These are phyloP conservation scores for Apantesis nais DNA, from an alignment of 2,888 invertebrate species.

Conservation along the genomic window DNA sequence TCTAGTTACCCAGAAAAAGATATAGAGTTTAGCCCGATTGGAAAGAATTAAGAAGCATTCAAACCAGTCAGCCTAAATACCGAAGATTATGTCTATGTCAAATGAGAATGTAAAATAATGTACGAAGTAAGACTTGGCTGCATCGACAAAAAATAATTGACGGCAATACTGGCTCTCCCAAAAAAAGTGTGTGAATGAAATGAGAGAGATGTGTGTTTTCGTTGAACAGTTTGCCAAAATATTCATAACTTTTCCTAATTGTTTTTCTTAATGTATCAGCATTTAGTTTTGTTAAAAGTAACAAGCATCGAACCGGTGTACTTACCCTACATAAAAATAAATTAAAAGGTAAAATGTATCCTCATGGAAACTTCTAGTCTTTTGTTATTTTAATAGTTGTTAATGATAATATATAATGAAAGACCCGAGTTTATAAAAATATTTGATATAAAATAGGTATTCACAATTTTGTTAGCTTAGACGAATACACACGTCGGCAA, in stretches of 20 bases:
- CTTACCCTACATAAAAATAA: neutral
- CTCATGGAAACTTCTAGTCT: neutral
- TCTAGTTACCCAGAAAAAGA: neutral
- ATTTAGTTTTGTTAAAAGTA: neutral
- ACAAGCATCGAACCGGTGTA: neutral
- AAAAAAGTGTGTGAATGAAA: neutral
- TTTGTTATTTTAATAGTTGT: neutral
- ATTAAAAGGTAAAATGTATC: neutral
- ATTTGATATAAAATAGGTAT: neutral
- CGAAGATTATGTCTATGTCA: neutral
- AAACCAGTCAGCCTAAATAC: neutral
- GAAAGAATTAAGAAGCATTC: neutral
- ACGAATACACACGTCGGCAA: neutral
- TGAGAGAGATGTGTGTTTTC: neutral
- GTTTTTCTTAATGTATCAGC: neutral
- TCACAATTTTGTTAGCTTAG: neutral
- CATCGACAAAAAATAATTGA: neutral
- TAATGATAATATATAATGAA: neutral
- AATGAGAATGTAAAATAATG: too few relatives aligned
- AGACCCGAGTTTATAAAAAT: conserved; percentile 8
- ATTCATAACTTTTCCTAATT: too few relatives aligned
- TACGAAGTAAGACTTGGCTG: too few relatives aligned
- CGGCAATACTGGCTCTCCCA: neutral
- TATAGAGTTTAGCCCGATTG: neutral
- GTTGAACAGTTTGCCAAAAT: neutral